Conservation (phyloP, 1,140 invertebrate genomes). For the Zaprionus tsacasi region DNA sequence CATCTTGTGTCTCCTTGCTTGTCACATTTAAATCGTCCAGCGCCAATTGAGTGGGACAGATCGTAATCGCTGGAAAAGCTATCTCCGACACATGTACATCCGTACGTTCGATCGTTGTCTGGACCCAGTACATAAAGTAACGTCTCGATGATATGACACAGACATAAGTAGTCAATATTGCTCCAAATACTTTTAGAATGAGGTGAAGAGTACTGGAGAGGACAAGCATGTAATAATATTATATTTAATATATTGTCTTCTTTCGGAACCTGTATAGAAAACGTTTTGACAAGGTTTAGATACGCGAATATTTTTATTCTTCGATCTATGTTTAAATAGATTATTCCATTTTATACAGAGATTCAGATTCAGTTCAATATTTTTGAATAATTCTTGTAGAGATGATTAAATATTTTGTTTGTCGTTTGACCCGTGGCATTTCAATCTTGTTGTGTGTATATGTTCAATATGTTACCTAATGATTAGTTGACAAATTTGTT, state of each 20-base stretch:
- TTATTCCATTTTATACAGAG: no score
- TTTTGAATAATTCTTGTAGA: no score
- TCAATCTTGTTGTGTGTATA: background rate
- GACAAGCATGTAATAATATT: background rate
- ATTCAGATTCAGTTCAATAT: no score
- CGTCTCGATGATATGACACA: constrained; percentile 64
- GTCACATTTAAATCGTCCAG: background rate
- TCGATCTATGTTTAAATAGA: no score
- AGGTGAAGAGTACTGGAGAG: constrained; percentile 1
- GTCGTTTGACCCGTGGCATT: background rate
- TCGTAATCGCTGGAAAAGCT: constrained; percentile 66
- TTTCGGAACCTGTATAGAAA: no score
- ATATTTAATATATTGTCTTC: background rate
- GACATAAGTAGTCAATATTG: constrained; percentile 50
- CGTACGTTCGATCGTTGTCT: constrained; percentile 73
- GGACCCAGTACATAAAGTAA: constrained; percentile 74
- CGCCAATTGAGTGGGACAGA: constrained; percentile 54
- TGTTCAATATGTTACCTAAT: background rate
- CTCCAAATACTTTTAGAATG: constrained; percentile 28
- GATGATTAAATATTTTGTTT: background rate
- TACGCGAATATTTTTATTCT: no score
- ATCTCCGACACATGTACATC: constrained; percentile 76
- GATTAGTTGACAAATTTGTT: background rate
- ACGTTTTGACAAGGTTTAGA: no score
- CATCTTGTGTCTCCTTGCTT: background rate